phyloP scores from a whole-genome alignment of 2,888 invertebrate genomes.

The Machimus rusticus region DNA sequence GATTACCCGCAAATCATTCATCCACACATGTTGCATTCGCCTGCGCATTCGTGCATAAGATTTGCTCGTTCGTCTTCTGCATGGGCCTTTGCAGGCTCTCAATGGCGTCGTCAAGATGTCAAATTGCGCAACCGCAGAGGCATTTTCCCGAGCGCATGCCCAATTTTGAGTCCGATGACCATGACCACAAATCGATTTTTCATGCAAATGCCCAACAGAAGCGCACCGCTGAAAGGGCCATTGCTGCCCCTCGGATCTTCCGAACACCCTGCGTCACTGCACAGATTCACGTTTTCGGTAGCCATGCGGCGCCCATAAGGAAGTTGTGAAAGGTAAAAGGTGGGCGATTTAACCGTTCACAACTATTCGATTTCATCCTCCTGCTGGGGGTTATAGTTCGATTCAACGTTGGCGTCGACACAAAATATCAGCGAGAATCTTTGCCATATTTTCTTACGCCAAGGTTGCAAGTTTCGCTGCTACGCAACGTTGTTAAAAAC shows the following conservation, averaged over 20 bases:
- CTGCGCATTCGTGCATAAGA: not conserved
- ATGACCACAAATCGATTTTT: conserved; percentile 22
- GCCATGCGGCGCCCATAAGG: not conserved
- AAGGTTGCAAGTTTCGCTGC: not conserved
- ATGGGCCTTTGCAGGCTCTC: not conserved
- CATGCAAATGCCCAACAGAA: conserved; percentile 4
- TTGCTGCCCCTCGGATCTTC: not conserved
- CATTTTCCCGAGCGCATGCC: not conserved
- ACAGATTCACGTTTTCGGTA: not conserved
- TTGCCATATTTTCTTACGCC: not conserved
- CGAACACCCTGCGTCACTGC: not conserved
- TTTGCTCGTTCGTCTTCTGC: not conserved
- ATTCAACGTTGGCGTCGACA: not conserved
- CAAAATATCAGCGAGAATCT: not conserved
- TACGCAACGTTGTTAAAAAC: not conserved
- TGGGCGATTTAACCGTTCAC: not conserved
- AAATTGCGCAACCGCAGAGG: not conserved
- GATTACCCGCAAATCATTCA: not conserved
- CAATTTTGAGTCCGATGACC: not conserved
- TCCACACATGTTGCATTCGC: not conserved
- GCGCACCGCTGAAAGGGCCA: not conserved
- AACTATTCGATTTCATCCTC: not conserved
- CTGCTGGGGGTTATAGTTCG: not conserved
- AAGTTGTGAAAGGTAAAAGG: not conserved
- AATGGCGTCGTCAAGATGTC: not conserved